Evolutionary conservation across 2,113 vertebrate species (phyloP).

Genomic region (Lonchura striata): DNA sequence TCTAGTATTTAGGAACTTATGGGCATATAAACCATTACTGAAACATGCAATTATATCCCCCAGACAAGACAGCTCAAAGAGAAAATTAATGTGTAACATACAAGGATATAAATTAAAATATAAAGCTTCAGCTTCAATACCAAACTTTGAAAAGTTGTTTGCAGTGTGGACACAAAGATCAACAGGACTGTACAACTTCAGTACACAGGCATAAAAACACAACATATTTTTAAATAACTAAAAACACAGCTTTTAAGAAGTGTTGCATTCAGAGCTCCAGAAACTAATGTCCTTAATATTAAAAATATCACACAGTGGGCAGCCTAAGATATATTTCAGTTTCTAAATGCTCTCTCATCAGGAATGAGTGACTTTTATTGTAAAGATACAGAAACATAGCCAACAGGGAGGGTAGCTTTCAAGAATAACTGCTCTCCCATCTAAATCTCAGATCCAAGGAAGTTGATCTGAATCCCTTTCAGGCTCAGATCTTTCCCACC

Average conservation of each 20-base stretch:
- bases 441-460: background rate
- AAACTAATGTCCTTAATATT: background rate
- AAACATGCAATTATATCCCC: background rate
- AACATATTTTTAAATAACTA: background rate
- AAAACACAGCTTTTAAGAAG: background rate
- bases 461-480: background rate
- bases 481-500: background rate
- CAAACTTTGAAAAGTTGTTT: background rate
- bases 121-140: background rate
- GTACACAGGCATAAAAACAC: background rate
- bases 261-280: background rate
- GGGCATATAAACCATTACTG: background rate
- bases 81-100: background rate
- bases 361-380: background rate
- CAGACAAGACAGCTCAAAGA: background rate
- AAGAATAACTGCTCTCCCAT: background rate
- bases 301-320: background rate
- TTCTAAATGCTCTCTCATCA: background rate
- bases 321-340: background rate
- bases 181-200: background rate
- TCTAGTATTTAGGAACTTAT: background rate
- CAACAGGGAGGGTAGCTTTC: background rate
- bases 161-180: background rate
- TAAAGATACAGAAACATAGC: background rate
- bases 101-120: background rate